Evolutionary conservation across 2,888 invertebrate species (phyloP).

Genomic region (Machimus atricapillus): DNA sequence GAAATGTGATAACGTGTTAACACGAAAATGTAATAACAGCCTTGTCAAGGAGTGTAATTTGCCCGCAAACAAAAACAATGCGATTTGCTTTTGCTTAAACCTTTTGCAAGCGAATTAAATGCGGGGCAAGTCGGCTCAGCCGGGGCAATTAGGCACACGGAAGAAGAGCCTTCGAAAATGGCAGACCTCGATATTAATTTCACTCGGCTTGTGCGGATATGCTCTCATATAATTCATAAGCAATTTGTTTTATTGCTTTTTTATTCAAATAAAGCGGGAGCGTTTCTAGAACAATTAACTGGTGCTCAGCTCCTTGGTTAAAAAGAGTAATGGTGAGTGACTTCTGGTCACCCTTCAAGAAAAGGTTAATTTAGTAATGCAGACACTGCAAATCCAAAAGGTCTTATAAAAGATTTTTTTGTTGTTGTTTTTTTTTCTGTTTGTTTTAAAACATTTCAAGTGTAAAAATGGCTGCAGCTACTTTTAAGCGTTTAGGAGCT

Average conservation of each 20-base stretch:
- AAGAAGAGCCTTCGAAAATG: constrained; percentile 13
- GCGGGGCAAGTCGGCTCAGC: constrained; percentile 4
- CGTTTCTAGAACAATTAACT: not conserved
- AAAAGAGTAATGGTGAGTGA: not conserved
- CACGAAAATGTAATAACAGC: constrained; percentile 51
- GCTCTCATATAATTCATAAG: constrained; percentile 9
- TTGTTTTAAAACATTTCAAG: too few relatives aligned
- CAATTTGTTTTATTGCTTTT: constrained; percentile 28
- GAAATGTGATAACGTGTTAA: constrained; percentile 52
- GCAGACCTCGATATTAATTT: constrained; percentile 10
- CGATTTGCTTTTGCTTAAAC: constrained; percentile 2
- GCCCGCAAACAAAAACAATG: constrained; percentile 12
- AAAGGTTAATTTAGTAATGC: not conserved
- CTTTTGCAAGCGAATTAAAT: constrained; percentile 7
- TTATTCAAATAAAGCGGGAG: not conserved
- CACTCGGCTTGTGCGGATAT: not conserved
- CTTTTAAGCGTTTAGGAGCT: too few relatives aligned
- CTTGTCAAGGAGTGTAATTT: constrained; percentile 35
- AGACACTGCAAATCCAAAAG: too few relatives aligned
- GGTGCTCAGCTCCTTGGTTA: not conserved
- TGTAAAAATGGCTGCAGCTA: too few relatives aligned
- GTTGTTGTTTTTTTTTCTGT: too few relatives aligned
- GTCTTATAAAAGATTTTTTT: too few relatives aligned
- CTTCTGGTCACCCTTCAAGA: not conserved
- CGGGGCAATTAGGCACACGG: constrained; percentile 35